These are phyloP conservation scores for Drosophila kepulauana DNA, from an alignment of 1,140 invertebrate species.

Conservation along the genomic window DNA sequence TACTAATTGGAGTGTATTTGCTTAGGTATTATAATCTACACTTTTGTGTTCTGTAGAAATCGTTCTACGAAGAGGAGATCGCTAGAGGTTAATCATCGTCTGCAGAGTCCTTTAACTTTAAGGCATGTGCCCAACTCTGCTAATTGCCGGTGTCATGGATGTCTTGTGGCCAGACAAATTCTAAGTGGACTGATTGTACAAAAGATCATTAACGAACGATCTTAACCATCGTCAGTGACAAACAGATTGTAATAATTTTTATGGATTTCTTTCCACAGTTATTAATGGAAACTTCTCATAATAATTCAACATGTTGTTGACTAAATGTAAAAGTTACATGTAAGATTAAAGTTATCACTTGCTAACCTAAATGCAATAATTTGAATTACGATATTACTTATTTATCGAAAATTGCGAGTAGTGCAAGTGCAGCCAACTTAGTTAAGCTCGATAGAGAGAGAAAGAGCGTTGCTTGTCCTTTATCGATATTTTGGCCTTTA, in stretches of 20 bases:
- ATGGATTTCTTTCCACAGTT: too few relatives aligned
- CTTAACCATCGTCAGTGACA: background rate
- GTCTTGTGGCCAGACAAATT: constrained; percentile 50
- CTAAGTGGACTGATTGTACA: constrained; percentile 51
- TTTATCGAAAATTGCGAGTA: too few relatives aligned
- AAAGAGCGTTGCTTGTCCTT: too few relatives aligned
- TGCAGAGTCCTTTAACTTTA: constrained; percentile 28
- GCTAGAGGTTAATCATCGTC: constrained; percentile 16
- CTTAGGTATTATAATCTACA: constrained; percentile 60
- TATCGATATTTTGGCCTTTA: too few relatives aligned
- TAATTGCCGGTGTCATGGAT: constrained; percentile 58
- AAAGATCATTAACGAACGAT: constrained; percentile 16
- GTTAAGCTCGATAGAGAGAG: background rate
- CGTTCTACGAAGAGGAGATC: constrained; percentile 1
- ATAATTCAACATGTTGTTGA: too few relatives aligned
- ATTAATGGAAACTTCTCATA: too few relatives aligned
- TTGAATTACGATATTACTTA: too few relatives aligned
- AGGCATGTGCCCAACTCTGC: constrained; percentile 47
- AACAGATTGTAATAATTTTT: too few relatives aligned
- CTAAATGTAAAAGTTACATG: too few relatives aligned
- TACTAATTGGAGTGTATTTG: background rate
- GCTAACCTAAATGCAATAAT: too few relatives aligned
- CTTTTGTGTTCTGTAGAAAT: constrained; percentile 35
- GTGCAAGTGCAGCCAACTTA: constrained; percentile 37
- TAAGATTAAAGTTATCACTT: too few relatives aligned